Evolutionary conservation across 2,797 vertebrate genomes (phyloP).

Genomic region (Cyclopterus lumpus): DNA sequence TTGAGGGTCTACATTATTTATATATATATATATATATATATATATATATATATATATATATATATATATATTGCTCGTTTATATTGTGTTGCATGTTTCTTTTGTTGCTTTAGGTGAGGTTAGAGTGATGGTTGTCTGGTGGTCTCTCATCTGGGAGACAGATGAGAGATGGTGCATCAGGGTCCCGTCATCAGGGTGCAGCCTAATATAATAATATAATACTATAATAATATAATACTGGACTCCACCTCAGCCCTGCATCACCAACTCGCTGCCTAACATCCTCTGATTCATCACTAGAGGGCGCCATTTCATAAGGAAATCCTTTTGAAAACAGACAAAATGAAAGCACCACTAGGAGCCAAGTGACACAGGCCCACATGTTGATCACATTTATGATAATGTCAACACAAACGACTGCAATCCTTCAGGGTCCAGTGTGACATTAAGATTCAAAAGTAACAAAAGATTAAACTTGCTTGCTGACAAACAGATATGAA

Average conservation of each 20-base stretch:
- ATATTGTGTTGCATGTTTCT: not conserved
- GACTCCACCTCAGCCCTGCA: not conserved
- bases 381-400: not conserved
- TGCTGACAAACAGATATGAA: too few relatives aligned
- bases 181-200: too few relatives aligned
- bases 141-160: too few relatives aligned
- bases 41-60: too few relatives aligned
- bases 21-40: too few relatives aligned
- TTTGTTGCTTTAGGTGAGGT: not conserved
- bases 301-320: constrained; percentile 46
- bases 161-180: too few relatives aligned
- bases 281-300: constrained; percentile 48
- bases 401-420: not conserved
- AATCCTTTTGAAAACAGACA: not conserved
- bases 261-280: not conserved
- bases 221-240: too few relatives aligned
- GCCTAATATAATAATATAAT: too few relatives aligned
- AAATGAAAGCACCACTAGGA: not conserved
- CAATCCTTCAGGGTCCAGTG: not conserved
- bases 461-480: constrained; percentile 1
- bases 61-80: not conserved
- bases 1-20: not conserved
- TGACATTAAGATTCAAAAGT: not conserved
- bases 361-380: not conserved
- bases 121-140: too few relatives aligned